These are phyloP conservation scores for Archips xylosteana DNA, from an alignment of 2,888 invertebrate genomes.

Conservation along the genomic window DNA sequence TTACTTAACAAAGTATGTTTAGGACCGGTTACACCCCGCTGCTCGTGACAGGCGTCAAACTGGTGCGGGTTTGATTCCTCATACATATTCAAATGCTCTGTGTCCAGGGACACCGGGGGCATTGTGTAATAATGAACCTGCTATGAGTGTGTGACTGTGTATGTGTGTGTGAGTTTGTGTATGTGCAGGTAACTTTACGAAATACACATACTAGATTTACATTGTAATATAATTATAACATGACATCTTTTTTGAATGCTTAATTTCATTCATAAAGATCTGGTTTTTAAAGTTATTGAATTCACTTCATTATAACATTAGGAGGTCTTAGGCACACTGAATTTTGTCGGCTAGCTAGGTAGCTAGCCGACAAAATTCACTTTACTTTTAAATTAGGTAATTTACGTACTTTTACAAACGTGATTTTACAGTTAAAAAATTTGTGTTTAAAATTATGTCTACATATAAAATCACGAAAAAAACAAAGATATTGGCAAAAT, in stretches of 20 bases:
- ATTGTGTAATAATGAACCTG: constrained; percentile 57
- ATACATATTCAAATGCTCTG: constrained; percentile 70
- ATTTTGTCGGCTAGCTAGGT: too few species aligned
- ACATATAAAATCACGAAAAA: too few species aligned
- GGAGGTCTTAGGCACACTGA: too few species aligned
- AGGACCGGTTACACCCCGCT: constrained; percentile 38
- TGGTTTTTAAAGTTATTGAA: background rate
- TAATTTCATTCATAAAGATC: background rate
- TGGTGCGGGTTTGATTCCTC: constrained; percentile 63
- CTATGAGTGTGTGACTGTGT: background rate
- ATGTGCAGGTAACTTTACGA: constrained; percentile 19
- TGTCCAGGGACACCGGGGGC: constrained; percentile 46
- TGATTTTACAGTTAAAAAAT: too few species aligned
- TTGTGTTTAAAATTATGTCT: too few species aligned
- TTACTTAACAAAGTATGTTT: constrained; percentile 39
- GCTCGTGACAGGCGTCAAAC: constrained; percentile 65
- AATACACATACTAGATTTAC: constrained; percentile 1
- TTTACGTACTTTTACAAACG: too few species aligned
- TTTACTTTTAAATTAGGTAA: too few species aligned
- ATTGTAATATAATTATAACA: constrained; percentile 4
- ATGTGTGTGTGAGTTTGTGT: too few species aligned
- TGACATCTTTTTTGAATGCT: background rate
- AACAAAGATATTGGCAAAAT: too few species aligned
- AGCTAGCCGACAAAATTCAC: too few species aligned
- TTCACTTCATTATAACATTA: background rate